Percentiles rank a stretch among this genome's conserved stretches.
These are phyloP conservation scores for Musca domestica DNA, from an alignment of 1,140 invertebrate species.

Conservation along the genomic window DNA sequence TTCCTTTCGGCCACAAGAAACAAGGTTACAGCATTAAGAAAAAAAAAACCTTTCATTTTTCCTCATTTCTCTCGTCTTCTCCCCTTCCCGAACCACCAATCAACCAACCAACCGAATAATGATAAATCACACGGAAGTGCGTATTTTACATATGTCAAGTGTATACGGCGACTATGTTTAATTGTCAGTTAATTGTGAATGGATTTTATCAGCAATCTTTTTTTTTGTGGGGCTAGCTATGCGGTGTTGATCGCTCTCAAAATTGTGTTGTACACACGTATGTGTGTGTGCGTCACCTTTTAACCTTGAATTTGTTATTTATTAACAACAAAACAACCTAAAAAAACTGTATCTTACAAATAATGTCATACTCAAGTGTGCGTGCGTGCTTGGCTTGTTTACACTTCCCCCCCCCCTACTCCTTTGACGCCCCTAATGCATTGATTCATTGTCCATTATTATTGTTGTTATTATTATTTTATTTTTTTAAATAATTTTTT, in stretches of 20 bases:
- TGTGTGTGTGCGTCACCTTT: slow-evolving; percentile 4
- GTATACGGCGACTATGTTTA: neutral
- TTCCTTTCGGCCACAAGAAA: neutral
- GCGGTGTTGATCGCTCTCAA: neutral
- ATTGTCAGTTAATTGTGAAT: neutral
- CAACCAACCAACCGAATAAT: neutral
- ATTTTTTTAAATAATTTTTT: slow-evolving; percentile 4
- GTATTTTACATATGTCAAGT: slow-evolving; percentile 16
- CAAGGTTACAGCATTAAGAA: slow-evolving; percentile 8
- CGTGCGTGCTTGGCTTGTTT: no score
- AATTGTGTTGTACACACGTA: neutral
- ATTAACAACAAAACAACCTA: neutral
- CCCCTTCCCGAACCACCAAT: no score
- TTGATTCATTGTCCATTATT: neutral
- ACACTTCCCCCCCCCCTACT: no score
- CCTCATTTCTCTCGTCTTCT: no score
- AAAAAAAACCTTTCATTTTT: slow-evolving; percentile 11
- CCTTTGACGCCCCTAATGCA: neutral
- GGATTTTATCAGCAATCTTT: neutral
- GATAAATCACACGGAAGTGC: slow-evolving; percentile 17
- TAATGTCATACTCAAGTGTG: slow-evolving; percentile 8
- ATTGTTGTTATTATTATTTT: neutral
- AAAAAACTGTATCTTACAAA: neutral
- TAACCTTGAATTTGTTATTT: slow-evolving; percentile 8
- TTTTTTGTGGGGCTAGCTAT: neutral